Evolutionary conservation across 2,113 vertebrate species (phyloP), one percentile per base, ranked within the genome.

Genomic region (Rhinichthys klamathensis): DNA sequence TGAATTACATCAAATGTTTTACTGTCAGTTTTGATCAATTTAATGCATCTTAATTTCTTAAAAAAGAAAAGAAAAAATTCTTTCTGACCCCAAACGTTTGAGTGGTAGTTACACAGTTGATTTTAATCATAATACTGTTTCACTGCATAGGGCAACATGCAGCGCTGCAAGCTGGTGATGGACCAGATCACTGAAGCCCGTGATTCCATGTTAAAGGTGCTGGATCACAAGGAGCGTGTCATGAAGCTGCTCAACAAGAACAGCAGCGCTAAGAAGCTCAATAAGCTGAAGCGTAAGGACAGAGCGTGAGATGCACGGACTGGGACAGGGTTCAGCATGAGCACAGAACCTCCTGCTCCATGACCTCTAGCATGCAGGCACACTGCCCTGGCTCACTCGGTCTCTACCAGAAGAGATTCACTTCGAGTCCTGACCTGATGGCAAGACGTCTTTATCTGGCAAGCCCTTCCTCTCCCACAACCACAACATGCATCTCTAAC

Each of bases 191-290:
- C 94, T 0, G 98, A 99, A 91, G 97, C 98, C 89, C 96, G 97
- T 90, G 98, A 99, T 93, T 97, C 97, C 91, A 99, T 99, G 98
- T 95, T 99, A 90, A 99, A 99, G 90, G 97, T 99, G 56, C 95
- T 99, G 88, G 98, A 99, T 91, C 98, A 99, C 92, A 98, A 98
- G 89, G 98, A 99, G 65, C 96, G 97, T 79, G 98, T 99, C 88
- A 92, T 99, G 92, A 99, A 99, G 91, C 96, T 99, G 89, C 96
- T 99, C 83, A 99, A 99, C 93, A 99, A 99, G 93, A 99, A 98
- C 0, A 96, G 97, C 65, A 93, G 95, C 86, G 94, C 96, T 89
- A 99, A 99, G 92, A 99, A 99, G 92, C 96, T 97, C 84, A 97
- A 97, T 88, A 99, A 99, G 91, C 95, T 99, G 89, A 99, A 99